Percentiles rank a stretch among this genome's conserved stretches.
phyloP scores from a whole-genome alignment of 2,888 invertebrate species.

The Gortyna flavago region DNA sequence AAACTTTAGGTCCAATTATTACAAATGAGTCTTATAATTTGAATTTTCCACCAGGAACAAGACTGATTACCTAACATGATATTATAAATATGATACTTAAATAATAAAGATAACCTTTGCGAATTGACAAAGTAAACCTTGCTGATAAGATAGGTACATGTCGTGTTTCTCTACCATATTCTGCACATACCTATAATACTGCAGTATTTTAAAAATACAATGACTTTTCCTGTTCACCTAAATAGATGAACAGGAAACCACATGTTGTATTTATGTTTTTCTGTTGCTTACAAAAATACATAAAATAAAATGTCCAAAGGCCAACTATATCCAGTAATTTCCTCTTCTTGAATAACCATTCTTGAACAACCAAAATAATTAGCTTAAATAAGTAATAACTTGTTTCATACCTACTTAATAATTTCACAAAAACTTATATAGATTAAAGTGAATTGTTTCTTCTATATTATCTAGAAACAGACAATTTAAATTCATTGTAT shows the following conservation, averaged over 20 bases:
- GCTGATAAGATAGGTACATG: constrained; percentile 42
- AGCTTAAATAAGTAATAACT: constrained; percentile 20
- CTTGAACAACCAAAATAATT: neutral
- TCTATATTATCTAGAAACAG: constrained; percentile 47
- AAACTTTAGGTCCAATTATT: neutral
- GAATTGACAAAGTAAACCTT: constrained; percentile 15
- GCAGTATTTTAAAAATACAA: neutral
- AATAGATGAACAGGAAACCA: neutral
- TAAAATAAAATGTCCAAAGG: neutral
- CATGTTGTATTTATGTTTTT: neutral
- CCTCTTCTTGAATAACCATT: neutral
- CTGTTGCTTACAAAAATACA: neutral
- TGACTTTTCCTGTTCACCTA: constrained; percentile 11
- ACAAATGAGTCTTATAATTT: neutral
- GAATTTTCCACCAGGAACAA: constrained; percentile 5
- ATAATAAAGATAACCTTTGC: constrained; percentile 45
- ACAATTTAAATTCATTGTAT: constrained; percentile 42
- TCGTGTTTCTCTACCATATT: neutral
- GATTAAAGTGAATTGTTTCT: constrained; percentile 40
- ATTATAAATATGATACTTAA: constrained; percentile 1
- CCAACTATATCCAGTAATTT: neutral
- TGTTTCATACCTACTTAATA: constrained; percentile 29
- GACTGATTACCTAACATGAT: constrained; percentile 17
- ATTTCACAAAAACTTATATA: constrained; percentile 43
- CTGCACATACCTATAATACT: neutral